These are phyloP conservation scores for Xiphophorus maculatus DNA, from an alignment of 2,113 vertebrate genomes.

Conservation along the genomic window DNA sequence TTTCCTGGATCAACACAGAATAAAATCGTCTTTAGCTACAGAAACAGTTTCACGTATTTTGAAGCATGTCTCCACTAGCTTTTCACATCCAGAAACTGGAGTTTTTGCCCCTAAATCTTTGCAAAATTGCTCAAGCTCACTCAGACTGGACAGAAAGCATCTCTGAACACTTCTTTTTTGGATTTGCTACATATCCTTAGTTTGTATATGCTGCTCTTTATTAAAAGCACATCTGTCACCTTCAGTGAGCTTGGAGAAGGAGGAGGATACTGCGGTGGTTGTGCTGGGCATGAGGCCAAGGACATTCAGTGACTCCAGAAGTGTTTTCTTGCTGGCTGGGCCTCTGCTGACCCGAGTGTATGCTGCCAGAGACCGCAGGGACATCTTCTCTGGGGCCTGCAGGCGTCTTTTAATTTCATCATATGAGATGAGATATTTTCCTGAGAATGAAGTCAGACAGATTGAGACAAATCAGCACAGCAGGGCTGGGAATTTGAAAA, in stretches of 20 bases:
- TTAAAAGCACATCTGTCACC: conserved; percentile 55
- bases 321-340: conserved; percentile 81
- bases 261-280: conserved; percentile 82
- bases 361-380: conserved; percentile 81
- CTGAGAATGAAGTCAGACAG: conserved; percentile 28
- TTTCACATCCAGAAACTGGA: too few species aligned
- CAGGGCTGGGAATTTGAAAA: too few species aligned
- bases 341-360: conserved; percentile 84
- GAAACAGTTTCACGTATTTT: too few species aligned
- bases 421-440: conserved; percentile 81
- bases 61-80: too few species aligned
- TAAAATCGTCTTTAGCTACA: too few species aligned
- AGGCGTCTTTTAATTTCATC: conserved; percentile 82
- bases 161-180: too few species aligned
- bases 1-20: too few species aligned
- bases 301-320: conserved; percentile 77
- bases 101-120: too few species aligned
- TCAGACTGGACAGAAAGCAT: too few species aligned
- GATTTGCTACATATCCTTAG: too few species aligned
- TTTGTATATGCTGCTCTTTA: background rate
- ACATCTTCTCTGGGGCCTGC: conserved; percentile 84
- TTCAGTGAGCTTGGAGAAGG: conserved; percentile 84
- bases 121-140: too few species aligned
- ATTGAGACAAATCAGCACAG: background rate
- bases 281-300: conserved; percentile 83